Evolutionary conservation across 2,888 invertebrate species (phyloP), one percentile per base, ranked within the genome.

Genomic region (Carabus problematicus): DNA sequence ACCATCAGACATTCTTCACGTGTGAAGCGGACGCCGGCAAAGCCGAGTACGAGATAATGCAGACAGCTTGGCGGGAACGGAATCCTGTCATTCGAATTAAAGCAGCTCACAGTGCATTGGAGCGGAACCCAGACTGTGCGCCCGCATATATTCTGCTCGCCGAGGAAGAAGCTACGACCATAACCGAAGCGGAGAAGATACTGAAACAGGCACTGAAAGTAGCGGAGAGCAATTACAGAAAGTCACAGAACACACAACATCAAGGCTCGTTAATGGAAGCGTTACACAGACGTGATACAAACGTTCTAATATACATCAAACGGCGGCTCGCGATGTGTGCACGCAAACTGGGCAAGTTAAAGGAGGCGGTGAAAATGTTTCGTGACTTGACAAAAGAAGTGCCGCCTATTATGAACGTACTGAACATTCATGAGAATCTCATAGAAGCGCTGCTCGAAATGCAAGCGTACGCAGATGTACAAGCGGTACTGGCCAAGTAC

Each of bases 281-380:
- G 1, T 86, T 91, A 75, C 93, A 94, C 78, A 85, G 95, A 74
- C 86, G 98, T 74, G 96, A 98, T 81, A 92, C 94, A 70, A 96
- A 96, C 81, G 94, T 98, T 43, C 83, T 97, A 71, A 96, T 97
- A 78, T 98, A 98, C 81, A 92, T 97, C 66, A 93, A 95, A 82
- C 87, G 98, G 67, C 87, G 98, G 72, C 83, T 97, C 71, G 98
- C 97, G n/a, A 97, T 98, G 97, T 98, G 97, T 84, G 94, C 96
- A 41, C 87, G 98, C 69, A 95, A 97, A 78, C 85, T 98, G 68
- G 97, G 97, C 9, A 92, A 95, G 76, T 85, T 97, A 73, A 94
- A 96, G 82, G 98, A 98, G 83, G 95, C 97, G 0, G 92, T 97
- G 29, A 97, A 98, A 82, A 92, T 96, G 88, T 97, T 98, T 86